A percentile compares a stretch with the other conserved stretches of the same genome.
Evolutionary conservation across 2,113 vertebrate species (phyloP).

Genomic region (Saiga tatarica): DNA sequence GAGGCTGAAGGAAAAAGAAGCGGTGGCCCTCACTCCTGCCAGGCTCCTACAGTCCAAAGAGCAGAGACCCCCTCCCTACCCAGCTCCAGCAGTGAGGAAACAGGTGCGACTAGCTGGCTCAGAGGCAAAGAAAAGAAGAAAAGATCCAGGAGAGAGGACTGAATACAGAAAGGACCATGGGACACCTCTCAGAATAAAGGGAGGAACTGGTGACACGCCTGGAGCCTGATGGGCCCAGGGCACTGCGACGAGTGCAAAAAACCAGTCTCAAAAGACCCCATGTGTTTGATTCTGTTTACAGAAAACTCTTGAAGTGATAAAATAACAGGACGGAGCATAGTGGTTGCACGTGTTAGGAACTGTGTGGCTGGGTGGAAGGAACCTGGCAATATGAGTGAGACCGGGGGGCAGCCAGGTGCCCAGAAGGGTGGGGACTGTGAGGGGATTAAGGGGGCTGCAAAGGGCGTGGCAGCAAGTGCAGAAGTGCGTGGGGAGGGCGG

Average conservation of each 20-base stretch:
- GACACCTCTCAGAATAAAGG: neutral
- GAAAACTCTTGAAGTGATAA: neutral
- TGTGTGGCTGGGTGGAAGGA: neutral
- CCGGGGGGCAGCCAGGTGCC: neutral
- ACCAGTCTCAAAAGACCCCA: neutral
- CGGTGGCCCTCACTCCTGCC: rapidly evolving
- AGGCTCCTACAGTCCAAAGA: neutral
- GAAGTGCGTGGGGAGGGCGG: rapidly evolving
- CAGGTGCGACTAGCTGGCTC: neutral
- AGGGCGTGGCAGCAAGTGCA: rapidly evolving
- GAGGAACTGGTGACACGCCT: rapidly evolving
- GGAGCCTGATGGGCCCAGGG: neutral
- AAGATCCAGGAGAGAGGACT: neutral
- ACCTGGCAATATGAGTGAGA: neutral
- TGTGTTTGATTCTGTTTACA: neutral
- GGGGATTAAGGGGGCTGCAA: neutral
- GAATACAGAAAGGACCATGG: neutral
- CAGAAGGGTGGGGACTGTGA: rapidly evolving
- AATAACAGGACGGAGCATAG: neutral
- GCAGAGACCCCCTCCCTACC: neutral
- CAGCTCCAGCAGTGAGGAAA: neutral
- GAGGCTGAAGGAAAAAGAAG: neutral
- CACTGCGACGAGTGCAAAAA: rapidly evolving
- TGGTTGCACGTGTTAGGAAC: neutral
- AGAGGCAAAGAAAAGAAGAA: neutral